These are phyloP conservation scores for Rhagonycha fulva DNA, from an alignment of 2,888 invertebrate genomes.

Conservation along the genomic window DNA sequence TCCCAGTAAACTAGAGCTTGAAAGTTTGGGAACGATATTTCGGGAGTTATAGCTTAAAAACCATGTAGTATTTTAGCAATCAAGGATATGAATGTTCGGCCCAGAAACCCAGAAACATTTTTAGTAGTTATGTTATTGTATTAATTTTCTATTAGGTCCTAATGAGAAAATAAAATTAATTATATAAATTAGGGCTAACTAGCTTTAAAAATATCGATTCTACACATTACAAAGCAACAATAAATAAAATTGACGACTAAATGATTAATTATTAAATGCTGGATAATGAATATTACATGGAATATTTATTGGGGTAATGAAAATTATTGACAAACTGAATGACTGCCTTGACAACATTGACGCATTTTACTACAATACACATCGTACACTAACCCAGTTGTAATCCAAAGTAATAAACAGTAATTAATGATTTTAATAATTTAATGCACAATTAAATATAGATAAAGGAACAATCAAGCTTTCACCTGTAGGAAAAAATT, in stretches of 20 bases:
- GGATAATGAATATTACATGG: neutral
- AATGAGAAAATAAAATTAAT: neutral
- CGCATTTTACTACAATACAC: neutral
- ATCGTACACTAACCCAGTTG: neutral
- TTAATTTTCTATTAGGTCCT: neutral
- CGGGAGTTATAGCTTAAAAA: too few relatives aligned
- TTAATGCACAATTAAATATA: neutral
- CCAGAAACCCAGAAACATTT: too few relatives aligned
- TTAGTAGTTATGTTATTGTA: too few relatives aligned
- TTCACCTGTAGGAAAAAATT: too few relatives aligned
- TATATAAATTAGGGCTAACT: neutral
- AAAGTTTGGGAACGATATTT: too few relatives aligned
- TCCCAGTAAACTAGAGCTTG: too few relatives aligned
- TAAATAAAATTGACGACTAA: too few relatives aligned
- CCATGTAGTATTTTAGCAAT: too few relatives aligned
- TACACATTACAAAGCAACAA: neutral
- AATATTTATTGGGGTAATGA: neutral
- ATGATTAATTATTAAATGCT: neutral
- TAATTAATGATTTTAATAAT: neutral
- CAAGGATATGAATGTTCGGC: too few relatives aligned
- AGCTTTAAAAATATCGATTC: neutral
- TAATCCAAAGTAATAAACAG: neutral
- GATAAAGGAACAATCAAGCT: neutral
- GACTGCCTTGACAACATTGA: neutral
- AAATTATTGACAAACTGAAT: neutral